phyloP scores from a whole-genome alignment of 2,797 vertebrate species.

The Tiaroga cobitis region DNA sequence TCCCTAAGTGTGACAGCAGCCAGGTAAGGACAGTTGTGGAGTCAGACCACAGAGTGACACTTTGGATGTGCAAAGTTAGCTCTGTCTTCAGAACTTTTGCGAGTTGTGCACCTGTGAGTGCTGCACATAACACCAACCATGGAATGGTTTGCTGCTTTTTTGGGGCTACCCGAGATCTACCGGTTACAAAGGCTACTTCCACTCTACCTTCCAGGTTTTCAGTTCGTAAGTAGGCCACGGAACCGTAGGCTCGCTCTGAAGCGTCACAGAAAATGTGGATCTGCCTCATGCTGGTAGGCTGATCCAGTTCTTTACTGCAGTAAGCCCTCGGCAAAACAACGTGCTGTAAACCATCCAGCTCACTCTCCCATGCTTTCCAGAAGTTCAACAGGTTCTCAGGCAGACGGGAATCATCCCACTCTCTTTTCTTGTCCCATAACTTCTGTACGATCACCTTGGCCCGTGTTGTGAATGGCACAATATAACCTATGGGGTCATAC shows the following conservation, averaged over 20 bases:
- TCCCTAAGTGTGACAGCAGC: background rate
- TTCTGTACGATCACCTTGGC: slow-evolving; percentile 19
- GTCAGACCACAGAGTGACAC: too few species aligned
- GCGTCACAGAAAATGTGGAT: background rate
- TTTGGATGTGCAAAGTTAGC: too few species aligned
- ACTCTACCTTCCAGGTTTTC: background rate
- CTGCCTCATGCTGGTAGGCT: background rate
- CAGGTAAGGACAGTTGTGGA: too few species aligned
- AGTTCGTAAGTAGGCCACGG: background rate
- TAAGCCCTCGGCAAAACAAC: background rate
- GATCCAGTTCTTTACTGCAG: background rate
- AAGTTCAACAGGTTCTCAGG: background rate
- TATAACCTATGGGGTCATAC: slow-evolving; percentile 19
- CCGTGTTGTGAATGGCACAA: background rate
- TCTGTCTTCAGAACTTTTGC: too few species aligned
- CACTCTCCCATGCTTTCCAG: background rate
- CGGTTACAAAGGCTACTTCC: background rate
- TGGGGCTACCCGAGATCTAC: background rate
- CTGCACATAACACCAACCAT: too few species aligned
- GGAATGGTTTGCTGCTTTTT: too few species aligned
- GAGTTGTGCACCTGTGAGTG: too few species aligned
- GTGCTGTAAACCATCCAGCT: background rate
- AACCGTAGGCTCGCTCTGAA: background rate
- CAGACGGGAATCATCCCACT: background rate
- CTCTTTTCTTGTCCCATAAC: slow-evolving; percentile 22